phyloP scores from a whole-genome alignment of 2,888 invertebrate species.

The Stictocephala bisonia region DNA sequence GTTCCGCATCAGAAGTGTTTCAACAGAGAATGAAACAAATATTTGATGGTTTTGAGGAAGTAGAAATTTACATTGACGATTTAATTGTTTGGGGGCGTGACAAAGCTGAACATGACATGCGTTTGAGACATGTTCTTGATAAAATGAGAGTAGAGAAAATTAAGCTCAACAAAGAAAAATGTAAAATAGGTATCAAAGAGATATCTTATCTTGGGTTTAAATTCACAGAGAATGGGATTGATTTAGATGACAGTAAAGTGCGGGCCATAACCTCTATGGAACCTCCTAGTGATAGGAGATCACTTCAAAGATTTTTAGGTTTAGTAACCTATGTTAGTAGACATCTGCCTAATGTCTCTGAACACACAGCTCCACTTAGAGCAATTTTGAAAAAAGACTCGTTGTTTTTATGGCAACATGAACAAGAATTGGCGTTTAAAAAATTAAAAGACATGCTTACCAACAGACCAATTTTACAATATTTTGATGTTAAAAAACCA shows the following conservation, averaged over 20 bases:
- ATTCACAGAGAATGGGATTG: conserved; percentile 1
- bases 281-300: conserved; percentile 55
- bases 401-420: too few relatives aligned
- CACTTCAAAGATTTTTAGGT: conserved; percentile 59
- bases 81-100: conserved; percentile 53
- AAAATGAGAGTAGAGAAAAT: conserved; percentile 23
- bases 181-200: conserved; percentile 14
- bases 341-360: too few relatives aligned
- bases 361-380: too few relatives aligned
- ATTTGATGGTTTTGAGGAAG: conserved; percentile 52
- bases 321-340: conserved; percentile 58
- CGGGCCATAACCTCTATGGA: conserved; percentile 55
- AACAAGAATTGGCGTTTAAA: too few relatives aligned
- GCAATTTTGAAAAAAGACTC: too few relatives aligned
- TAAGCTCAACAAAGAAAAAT: conserved; percentile 22
- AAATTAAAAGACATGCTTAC: too few relatives aligned
- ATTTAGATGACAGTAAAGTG: conserved; percentile 48
- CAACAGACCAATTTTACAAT: too few relatives aligned
- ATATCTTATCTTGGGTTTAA: conserved; percentile 17
- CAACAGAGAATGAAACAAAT: conserved; percentile 51
- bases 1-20: conserved; percentile 60
- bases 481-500: too few relatives aligned
- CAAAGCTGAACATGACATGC: conserved; percentile 1
- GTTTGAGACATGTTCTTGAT: conserved; percentile 9
- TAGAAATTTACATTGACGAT: conserved; percentile 59